Percentiles rank a stretch among this genome's conserved stretches.
These are phyloP conservation scores for Drosophila watanabei DNA, from an alignment of 1,140 invertebrate species.

Conservation along the genomic window DNA sequence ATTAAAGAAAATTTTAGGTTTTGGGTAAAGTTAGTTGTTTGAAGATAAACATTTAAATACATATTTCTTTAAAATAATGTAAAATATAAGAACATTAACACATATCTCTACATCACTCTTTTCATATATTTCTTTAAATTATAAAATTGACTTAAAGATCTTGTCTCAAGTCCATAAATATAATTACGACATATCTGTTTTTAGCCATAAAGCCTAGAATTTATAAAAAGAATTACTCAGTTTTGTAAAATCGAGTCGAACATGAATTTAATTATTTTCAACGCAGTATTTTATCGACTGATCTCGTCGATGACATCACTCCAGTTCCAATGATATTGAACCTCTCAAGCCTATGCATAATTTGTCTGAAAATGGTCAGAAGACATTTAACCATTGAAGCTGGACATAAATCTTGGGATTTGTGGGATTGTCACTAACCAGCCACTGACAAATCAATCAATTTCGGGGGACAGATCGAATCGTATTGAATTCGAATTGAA, in stretches of 20 bases:
- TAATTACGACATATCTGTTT: neutral
- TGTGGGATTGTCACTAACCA: slow-evolving; percentile 62
- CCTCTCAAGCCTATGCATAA: slow-evolving; percentile 62
- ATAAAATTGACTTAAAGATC: neutral
- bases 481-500: slow-evolving; percentile 34
- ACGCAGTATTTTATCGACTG: slow-evolving; percentile 13
- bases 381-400: slow-evolving; percentile 60
- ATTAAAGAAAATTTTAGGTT: too few relatives aligned
- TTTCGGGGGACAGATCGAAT: slow-evolving; percentile 25
- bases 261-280: slow-evolving; percentile 17
- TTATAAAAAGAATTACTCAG: neutral
- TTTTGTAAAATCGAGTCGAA: neutral
- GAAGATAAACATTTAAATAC: too few relatives aligned
- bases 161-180: neutral
- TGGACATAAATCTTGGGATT: slow-evolving; percentile 67
- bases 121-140: neutral
- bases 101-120: too few relatives aligned
- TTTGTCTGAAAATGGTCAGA: slow-evolving; percentile 77
- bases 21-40: too few relatives aligned
- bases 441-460: slow-evolving; percentile 75
- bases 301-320: slow-evolving; percentile 66
- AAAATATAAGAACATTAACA: too few relatives aligned
- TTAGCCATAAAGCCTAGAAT: neutral
- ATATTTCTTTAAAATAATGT: too few relatives aligned
- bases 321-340: slow-evolving; percentile 15